A percentile compares a stretch with the other conserved stretches of the same genome.
Evolutionary conservation across 2,113 vertebrate species (phyloP).

Genomic region (Talpa occidentalis): DNA sequence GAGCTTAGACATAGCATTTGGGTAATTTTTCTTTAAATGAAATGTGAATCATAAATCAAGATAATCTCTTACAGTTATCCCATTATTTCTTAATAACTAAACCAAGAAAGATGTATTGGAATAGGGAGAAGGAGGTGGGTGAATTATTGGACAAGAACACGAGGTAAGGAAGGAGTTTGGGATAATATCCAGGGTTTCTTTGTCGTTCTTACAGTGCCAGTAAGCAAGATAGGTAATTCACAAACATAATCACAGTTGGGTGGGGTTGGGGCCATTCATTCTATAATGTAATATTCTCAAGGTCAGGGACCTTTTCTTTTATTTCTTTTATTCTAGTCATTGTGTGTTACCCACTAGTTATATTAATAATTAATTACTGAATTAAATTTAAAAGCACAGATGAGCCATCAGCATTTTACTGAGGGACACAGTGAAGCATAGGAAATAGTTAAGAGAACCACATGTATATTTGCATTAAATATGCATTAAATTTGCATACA

Average conservation of each 20-base stretch:
- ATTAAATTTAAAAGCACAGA: slow-evolving; percentile 53
- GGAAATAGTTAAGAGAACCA: slow-evolving; percentile 68
- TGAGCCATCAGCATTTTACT: slow-evolving; percentile 66
- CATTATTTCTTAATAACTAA: background rate
- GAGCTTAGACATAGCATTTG: background rate
- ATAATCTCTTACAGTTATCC: background rate
- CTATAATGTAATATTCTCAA: background rate
- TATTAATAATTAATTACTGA: slow-evolving; percentile 35
- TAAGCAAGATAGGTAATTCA: background rate
- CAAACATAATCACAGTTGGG: background rate
- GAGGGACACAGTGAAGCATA: slow-evolving; percentile 57
- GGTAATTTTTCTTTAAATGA: slow-evolving; percentile 2
- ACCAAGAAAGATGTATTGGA: background rate
- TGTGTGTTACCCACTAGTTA: slow-evolving; percentile 2
- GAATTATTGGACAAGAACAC: background rate
- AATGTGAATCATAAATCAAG: background rate
- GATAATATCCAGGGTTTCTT: background rate
- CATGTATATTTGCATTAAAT: slow-evolving; percentile 78
- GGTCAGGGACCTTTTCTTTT: background rate
- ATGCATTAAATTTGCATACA: slow-evolving; percentile 77
- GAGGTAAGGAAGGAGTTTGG: background rate
- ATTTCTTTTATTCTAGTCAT: background rate
- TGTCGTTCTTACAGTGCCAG: background rate
- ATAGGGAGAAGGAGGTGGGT: background rate
- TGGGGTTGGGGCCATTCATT: background rate